Percentiles rank a stretch among this genome's conserved stretches.
These are phyloP conservation scores for Chaetodon auriga DNA, from an alignment of 2,113 vertebrate species.

Conservation along the genomic window DNA sequence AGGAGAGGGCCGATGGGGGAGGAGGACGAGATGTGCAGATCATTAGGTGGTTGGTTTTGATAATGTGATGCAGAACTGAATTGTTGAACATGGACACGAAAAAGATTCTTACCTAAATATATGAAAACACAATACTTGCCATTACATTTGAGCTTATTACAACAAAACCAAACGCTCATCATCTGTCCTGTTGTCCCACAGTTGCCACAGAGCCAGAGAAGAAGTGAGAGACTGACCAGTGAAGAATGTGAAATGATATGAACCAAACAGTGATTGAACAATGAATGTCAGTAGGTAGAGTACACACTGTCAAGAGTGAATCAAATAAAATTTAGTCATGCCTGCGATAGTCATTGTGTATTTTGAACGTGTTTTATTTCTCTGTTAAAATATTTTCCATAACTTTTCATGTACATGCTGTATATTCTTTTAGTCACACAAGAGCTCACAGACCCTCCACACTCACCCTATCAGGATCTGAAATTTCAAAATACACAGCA, in stretches of 20 bases:
- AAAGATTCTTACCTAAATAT: not conserved
- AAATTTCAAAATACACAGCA: constrained; percentile 14
- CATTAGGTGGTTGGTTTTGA: not conserved
- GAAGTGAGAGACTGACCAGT: constrained; percentile 62
- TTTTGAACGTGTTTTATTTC: constrained; percentile 30
- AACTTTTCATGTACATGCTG: not conserved
- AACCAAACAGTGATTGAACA: constrained; percentile 50
- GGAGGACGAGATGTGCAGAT: not conserved
- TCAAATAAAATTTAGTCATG: constrained; percentile 66
- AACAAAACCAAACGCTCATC: constrained; percentile 21
- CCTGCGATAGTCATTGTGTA: constrained; percentile 14
- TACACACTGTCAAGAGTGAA: constrained; percentile 41
- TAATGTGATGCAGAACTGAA: not conserved
- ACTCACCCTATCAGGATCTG: not conserved
- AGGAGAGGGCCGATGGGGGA: not conserved
- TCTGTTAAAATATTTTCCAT: not conserved
- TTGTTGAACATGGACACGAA: not conserved
- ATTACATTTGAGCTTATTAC: not conserved
- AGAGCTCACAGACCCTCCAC: not conserved
- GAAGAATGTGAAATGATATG: constrained; percentile 55
- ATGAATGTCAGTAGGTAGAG: constrained; percentile 38
- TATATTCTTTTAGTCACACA: not conserved
- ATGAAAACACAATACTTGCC: not conserved
- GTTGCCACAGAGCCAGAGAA: constrained; percentile 39
- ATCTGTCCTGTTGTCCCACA: constrained; percentile 51